Evolutionary conservation across 2,113 vertebrate genomes (phyloP).

Genomic region (Malurus cyaneus): DNA sequence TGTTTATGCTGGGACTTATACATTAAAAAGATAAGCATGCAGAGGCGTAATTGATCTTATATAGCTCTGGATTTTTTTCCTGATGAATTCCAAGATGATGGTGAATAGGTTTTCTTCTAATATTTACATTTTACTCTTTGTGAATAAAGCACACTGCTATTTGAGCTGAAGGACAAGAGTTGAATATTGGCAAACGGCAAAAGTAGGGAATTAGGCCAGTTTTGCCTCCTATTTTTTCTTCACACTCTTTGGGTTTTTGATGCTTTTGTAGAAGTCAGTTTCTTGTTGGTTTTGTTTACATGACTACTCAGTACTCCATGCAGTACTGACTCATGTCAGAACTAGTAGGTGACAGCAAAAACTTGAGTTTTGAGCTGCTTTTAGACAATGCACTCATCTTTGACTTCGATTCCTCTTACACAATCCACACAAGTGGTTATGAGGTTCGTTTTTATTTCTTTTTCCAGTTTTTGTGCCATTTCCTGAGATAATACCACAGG

Average conservation of each 20-base stretch:
- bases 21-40: neutral
- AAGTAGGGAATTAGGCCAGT: neutral
- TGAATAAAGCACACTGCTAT: neutral
- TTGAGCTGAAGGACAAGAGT: neutral
- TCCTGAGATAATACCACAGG: neutral
- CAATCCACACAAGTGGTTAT: neutral
- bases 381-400: neutral
- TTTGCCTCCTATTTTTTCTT: neutral
- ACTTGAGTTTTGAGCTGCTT: accelerated
- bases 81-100: neutral
- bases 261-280: neutral
- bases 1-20: neutral
- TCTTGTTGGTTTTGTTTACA: neutral
- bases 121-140: neutral
- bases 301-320: neutral
- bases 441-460: neutral
- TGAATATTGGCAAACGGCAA: neutral
- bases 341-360: neutral
- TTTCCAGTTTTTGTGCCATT: neutral
- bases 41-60: neutral
- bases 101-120: neutral
- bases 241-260: neutral
- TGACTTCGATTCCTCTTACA: neutral
- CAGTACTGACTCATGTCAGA: neutral
- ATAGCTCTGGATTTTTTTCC: neutral